phyloP scores from a whole-genome alignment of 1,140 invertebrate species.

The Caligus rogercresseyi region DNA sequence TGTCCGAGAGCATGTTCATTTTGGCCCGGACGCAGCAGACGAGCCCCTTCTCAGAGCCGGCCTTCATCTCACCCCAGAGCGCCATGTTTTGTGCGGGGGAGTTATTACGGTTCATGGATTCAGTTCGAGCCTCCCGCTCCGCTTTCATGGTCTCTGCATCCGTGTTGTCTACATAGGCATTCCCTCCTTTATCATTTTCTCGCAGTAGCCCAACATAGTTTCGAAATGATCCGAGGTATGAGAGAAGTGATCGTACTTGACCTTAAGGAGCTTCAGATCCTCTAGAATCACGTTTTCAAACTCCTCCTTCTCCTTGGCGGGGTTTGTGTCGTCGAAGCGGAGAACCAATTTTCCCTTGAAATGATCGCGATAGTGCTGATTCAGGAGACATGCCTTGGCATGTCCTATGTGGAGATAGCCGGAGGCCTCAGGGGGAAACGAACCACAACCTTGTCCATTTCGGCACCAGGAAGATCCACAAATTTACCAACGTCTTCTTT shows the following conservation, averaged over 20 bases:
- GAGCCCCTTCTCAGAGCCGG: conserved; percentile 53
- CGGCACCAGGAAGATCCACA: conserved; percentile 82
- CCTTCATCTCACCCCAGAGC: conserved; percentile 90
- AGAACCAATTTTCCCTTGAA: conserved; percentile 70
- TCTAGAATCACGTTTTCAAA: conserved; percentile 94
- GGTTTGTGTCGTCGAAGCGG: conserved; percentile 99
- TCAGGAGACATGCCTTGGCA: conserved; percentile 93
- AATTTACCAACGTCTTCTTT: conserved; percentile 71
- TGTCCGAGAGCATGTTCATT: conserved; percentile 88
- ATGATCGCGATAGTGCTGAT: conserved; percentile 82
- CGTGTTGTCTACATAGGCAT: conserved; percentile 92
- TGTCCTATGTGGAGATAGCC: conserved; percentile 88
- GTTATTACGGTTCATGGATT: conserved; percentile 70
- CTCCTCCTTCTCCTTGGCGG: conserved; percentile 94
- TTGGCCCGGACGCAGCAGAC: conserved; percentile 87
- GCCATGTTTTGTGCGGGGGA: conserved; percentile 63
- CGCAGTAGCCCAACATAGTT: conserved; percentile 66
- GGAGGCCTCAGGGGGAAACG: conserved; percentile 93
- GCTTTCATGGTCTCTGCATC: conserved; percentile 82
- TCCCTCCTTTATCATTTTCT: conserved; percentile 62
- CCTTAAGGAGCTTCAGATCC: conserved; percentile 74
- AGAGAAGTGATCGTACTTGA: conserved; percentile 80
- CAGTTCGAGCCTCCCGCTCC: conserved; percentile 70
- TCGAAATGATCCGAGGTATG: conserved; percentile 97
- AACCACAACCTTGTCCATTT: conserved; percentile 83